Evolutionary conservation across 2,113 vertebrate genomes (phyloP).

Genomic region (Corythoichthys intestinalis): DNA sequence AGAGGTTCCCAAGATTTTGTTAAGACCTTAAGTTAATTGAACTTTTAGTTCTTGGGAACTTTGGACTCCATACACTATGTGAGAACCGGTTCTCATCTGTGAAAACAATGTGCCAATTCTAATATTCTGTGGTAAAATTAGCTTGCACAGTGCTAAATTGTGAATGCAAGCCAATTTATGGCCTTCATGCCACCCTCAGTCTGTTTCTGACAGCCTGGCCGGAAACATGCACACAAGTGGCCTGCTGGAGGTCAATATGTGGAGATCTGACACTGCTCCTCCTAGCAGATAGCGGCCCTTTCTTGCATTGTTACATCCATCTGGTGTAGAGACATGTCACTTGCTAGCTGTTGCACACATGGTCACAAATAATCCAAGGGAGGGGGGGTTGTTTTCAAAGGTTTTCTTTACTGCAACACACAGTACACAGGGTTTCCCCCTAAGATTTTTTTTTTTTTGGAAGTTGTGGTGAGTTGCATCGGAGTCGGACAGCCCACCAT

Average conservation of each 20-base stretch:
- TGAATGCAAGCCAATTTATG: not conserved
- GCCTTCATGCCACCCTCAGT: not conserved
- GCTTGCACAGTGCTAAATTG: not conserved
- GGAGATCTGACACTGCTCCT: not conserved
- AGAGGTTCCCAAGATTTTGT: too few species aligned
- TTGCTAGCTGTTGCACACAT: not conserved
- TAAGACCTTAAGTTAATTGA: too few species aligned
- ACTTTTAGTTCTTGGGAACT: not conserved
- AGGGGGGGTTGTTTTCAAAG: too few species aligned
- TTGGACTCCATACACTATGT: not conserved
- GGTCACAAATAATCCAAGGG: too few species aligned
- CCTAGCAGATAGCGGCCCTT: not conserved
- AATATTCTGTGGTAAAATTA: not conserved
- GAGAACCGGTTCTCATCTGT: not conserved
- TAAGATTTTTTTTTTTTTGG: too few species aligned
- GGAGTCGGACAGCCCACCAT: too few species aligned
- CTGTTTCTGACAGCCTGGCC: not conserved
- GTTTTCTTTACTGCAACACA: too few species aligned
- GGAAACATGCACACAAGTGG: not conserved
- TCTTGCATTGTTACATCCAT: not conserved
- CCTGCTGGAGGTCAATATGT: not conserved
- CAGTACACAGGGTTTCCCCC: too few species aligned
- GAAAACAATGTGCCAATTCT: not conserved
- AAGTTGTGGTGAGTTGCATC: too few species aligned
- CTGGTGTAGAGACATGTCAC: not conserved